Base-by-base conservation (phyloP, 2,797 vertebrate genomes). In the Coregonus ussuriensis region DNA sequence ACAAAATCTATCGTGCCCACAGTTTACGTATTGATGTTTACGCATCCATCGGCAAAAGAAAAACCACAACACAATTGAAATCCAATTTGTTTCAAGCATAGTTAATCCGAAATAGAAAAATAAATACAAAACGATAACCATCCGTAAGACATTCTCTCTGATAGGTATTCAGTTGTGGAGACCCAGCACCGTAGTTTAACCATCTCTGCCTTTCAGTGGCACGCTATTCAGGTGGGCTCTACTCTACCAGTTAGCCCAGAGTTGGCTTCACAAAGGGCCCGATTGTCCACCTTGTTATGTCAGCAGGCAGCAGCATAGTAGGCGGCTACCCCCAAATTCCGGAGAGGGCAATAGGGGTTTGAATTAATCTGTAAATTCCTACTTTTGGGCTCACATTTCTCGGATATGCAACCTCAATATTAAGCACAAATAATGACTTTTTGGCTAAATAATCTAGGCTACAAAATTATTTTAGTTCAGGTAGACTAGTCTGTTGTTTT, bases 211-310 rank as follows among this genome's bases (percentile, higher is more conserved):
- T 56, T 53, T 54, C 71, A 18, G 52, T 4, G 15, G n/a, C 51
- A 35, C 53, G 15, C 14, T 62, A 14, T 54, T 65, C 72, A 74
- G 59, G 37, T 74, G n/a, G 56, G 16, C 16, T 65, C 47, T 47
- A 4, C 25, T 29, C 52, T 33, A 52, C 59, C 16, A 18, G 41
- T 51, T 13, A 18, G 35, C 33, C 53, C 53, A 4, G 33, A 25
- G 56, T 6, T 25, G 25, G 52, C 29, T 53, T 18, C 37, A 74
- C 72, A 74, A 78, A 78, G 72, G 63, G 63, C 31, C 47, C 77
- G 71, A 72, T 78, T 78, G 76, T 78, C 71, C 72, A 66, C 62
- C 54, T 14, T 41, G 4, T 13, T 63, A 9, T 63, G 59, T 63
- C 59, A 63, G 59, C 59, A 63, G 59, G n/a, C 59, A 63, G 21